Evolutionary conservation across 2,797 vertebrate species (phyloP), one percentile per base, ranked within the genome.

Genomic region (Squalus acanthias): DNA sequence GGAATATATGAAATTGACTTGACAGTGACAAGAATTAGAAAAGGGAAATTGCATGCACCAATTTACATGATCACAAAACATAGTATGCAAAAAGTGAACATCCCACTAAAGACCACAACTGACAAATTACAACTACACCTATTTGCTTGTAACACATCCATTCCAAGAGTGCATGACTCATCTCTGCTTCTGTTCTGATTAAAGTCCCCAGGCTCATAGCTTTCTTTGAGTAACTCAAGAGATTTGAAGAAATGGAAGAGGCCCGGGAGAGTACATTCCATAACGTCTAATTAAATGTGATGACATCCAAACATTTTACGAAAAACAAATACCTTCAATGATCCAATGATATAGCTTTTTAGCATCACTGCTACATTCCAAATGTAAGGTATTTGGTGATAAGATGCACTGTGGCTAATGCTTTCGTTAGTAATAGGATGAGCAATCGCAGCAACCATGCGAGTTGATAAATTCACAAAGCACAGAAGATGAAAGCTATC

Each of bases 381-480:
- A 53, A 57, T 53, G 29, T 46, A 93, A 93, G 91, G 91, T 69
- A 12, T 69, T 57, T 57, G 50, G 46, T 74, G 94, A 95, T 95
- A 95, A 95, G 69, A 57, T 17, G 9, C 50, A 95, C 24, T 95
- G 69, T 24, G 24, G 93, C 69, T 29, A 53, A 93, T 93, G 63
- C 63, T 93, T 93, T 93, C 94, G 74, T 95, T 72, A 70, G 46
- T 74, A 95, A 72, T 33, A 3, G 70, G 46, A 15, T 76, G 70
- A 57, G 69, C 69, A 72, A 57, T 50, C 24, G 53, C 5, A n/a
- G 94, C 24, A 95, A 95, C 69, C 94, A 17, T 72, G 94, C 22
- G 26, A 76, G 17, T 95, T 76, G 94, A 76, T 57, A 95, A 95
- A 95, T 76, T 76, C 76, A 72, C 46, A 74, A 95, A 95, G 69